Percentiles rank a stretch among this genome's conserved stretches.
These are phyloP conservation scores for Picus viridis DNA, from an alignment of 2,797 vertebrate genomes.

Conservation along the genomic window DNA sequence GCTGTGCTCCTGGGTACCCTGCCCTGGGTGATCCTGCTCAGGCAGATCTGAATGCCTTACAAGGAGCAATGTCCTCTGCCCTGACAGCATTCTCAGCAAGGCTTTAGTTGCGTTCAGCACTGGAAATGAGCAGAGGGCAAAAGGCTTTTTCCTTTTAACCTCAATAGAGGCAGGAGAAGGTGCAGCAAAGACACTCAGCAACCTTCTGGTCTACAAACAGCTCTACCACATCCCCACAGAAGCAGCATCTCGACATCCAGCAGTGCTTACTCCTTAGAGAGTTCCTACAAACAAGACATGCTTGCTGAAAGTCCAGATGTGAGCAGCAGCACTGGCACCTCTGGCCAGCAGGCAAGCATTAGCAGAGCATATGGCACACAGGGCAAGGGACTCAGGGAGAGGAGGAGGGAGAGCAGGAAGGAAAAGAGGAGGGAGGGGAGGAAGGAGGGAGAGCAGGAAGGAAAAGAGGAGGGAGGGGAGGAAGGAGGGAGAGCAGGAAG, in stretches of 20 bases:
- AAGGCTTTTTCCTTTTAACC: not conserved
- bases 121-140: not conserved
- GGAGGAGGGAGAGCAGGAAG: no score
- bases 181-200: not conserved
- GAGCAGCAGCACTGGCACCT: conserved; percentile 69
- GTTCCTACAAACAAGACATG: conserved; percentile 25
- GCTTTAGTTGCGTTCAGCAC: not conserved
- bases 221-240: not conserved
- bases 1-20: no score
- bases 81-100: not conserved
- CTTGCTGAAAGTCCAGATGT: conserved; percentile 60
- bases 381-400: conserved; percentile 38
- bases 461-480: no score
- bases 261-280: conserved; percentile 49
- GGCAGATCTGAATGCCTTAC: not conserved
- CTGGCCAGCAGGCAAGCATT: conserved; percentile 62
- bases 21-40: no score
- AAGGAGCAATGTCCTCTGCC: not conserved
- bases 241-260: conserved; percentile 42
- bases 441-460: no score
- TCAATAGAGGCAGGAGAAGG: conserved; percentile 14
- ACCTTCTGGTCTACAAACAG: conserved; percentile 26
- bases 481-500: no score
- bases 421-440: no score
- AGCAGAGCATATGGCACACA: conserved; percentile 62